Conservation (phyloP, 1,140 invertebrate species). For the Phortica variegata region DNA sequence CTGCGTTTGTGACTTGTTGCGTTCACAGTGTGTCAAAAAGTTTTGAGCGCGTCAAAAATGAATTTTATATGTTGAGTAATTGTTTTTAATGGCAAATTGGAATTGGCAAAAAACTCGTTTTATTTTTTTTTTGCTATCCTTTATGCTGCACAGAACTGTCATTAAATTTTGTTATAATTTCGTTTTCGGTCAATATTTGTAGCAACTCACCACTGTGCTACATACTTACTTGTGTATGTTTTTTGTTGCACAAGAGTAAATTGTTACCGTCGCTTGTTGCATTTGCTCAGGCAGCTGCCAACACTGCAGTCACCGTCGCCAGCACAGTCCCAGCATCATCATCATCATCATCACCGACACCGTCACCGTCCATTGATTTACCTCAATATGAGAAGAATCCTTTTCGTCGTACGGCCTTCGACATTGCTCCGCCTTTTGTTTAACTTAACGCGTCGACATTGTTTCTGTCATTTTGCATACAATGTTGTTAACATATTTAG, state of each 20-base stretch:
- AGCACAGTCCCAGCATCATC: conserved; percentile 5
- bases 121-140: no score
- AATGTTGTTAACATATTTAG: conserved; percentile 25
- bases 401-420: no score
- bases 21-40: conserved; percentile 14
- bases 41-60: conserved; percentile 11
- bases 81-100: conserved; percentile 22
- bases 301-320: not conserved
- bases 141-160: no score
- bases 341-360: no score
- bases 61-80: not conserved
- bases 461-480: conserved; percentile 37
- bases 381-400: no score
- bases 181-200: conserved; percentile 27
- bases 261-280: not conserved
- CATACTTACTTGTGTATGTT: conserved; percentile 9
- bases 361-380: no score
- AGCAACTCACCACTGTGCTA: conserved; percentile 25
- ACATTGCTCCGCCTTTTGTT: conserved; percentile 21
- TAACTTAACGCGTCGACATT: conserved; percentile 19
- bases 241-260: not conserved
- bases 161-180: no score
- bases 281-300: not conserved
- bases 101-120: not conserved
- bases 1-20: conserved; percentile 1